phyloP scores from a whole-genome alignment of 1,140 invertebrate species.

The Lepidurus arcticus region DNA sequence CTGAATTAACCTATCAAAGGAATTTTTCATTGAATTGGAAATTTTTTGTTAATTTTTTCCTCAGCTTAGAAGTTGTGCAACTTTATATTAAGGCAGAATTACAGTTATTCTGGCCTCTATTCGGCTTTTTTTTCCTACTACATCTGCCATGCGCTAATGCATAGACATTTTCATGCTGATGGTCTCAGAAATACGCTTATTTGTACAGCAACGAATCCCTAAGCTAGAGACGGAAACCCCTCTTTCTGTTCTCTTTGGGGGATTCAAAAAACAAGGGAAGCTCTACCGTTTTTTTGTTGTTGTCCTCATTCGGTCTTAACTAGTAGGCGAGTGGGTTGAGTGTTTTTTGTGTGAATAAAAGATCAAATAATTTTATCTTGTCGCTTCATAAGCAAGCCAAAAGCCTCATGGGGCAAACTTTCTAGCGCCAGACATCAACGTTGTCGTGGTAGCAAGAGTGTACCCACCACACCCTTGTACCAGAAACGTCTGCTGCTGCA shows the following conservation, averaged over 20 bases:
- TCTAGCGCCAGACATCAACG: background rate
- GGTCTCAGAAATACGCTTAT: too few species aligned
- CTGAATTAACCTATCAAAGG: too few species aligned
- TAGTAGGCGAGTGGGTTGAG: background rate
- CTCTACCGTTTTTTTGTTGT: background rate
- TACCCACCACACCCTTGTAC: background rate
- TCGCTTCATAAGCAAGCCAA: background rate
- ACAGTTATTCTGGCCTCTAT: too few species aligned
- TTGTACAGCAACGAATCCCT: too few species aligned
- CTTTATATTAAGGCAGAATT: too few species aligned
- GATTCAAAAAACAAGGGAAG: background rate
- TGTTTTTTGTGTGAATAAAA: background rate
- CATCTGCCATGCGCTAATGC: too few species aligned
- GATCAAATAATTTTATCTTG: background rate
- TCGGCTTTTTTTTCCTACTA: too few species aligned
- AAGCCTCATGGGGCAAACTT: background rate
- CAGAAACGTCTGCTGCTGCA: background rate
- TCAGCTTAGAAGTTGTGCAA: too few species aligned
- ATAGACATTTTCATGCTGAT: too few species aligned
- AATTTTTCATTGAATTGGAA: too few species aligned
- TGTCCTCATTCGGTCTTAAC: background rate
- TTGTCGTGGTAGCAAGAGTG: background rate
- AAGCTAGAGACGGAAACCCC: background rate
- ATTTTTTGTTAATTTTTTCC: too few species aligned
- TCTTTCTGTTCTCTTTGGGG: background rate